phyloP scores from a whole-genome alignment of 2,797 vertebrate genomes.

The Cynopterus sphinx region DNA sequence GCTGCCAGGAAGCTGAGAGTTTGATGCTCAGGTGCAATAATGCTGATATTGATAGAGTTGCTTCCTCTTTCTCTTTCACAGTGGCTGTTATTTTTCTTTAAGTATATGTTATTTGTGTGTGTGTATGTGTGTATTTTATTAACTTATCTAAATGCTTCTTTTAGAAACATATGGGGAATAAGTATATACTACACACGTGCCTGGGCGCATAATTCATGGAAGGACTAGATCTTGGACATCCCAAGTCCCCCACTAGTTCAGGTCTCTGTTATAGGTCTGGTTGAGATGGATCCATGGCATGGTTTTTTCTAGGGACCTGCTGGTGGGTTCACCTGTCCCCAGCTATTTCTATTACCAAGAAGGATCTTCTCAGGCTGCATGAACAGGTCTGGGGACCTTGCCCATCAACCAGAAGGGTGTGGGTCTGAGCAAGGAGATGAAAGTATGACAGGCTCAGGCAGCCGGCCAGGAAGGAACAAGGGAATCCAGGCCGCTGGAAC shows the following conservation, averaged over 20 bases:
- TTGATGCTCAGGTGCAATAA: not conserved
- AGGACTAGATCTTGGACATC: not conserved
- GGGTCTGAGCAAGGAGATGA: not conserved
- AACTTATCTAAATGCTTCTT: not conserved
- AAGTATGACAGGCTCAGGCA: not conserved
- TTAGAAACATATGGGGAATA: not conserved
- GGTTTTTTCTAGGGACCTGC: not conserved
- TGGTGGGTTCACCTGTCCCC: not conserved
- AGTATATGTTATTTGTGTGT: not conserved
- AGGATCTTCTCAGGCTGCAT: not conserved
- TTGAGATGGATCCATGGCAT: not conserved
- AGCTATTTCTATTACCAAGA: not conserved
- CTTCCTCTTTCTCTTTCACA: not conserved
- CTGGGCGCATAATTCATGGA: not conserved
- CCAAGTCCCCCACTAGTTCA: not conserved
- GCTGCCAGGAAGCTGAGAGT: not conserved
- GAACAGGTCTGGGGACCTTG: not conserved
- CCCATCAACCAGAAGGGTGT: not conserved
- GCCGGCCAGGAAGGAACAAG: not conserved
- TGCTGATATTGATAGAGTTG: not conserved
- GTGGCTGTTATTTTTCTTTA: not conserved
- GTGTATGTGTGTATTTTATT: not conserved
- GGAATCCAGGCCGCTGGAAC: not conserved
- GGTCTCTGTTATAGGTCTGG: not conserved
- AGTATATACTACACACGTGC: fast-evolving